Conservation (phyloP, 2,888 invertebrate species). For the Stenoptilia bipunctidactyla region DNA sequence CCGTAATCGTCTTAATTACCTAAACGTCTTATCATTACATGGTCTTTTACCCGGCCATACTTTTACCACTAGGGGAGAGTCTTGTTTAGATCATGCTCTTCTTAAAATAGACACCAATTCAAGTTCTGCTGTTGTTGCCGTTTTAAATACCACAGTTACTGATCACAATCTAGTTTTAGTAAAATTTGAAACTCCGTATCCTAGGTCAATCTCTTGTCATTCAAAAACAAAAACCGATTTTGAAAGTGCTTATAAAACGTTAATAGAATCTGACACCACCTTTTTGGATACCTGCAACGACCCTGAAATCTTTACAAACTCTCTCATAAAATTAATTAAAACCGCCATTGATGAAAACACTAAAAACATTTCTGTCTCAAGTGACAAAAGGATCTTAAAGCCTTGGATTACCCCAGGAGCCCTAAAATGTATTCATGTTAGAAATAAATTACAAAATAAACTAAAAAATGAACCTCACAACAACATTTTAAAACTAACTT, state of each 20-base stretch:
- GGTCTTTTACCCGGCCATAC: background rate
- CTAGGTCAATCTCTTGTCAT: background rate
- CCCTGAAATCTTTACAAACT: background rate
- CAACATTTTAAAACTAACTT: slow-evolving; percentile 1
- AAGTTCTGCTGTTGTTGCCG: background rate
- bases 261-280: background rate
- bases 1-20: background rate
- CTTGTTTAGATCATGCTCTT: background rate
- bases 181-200: background rate
- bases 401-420: slow-evolving; percentile 2
- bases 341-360: background rate
- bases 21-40: background rate
- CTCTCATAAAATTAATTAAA: background rate
- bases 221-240: background rate
- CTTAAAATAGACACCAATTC: background rate
- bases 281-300: background rate
- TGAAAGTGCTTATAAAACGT: background rate
- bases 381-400: slow-evolving; percentile 6
- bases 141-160: background rate
- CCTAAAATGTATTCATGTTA: background rate
- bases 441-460: slow-evolving; percentile 2
- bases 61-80: background rate
- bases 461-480: background rate
- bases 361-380: background rate
- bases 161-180: background rate